These are phyloP conservation scores for Grus americana DNA, from an alignment of 2,113 vertebrate genomes.

Conservation along the genomic window DNA sequence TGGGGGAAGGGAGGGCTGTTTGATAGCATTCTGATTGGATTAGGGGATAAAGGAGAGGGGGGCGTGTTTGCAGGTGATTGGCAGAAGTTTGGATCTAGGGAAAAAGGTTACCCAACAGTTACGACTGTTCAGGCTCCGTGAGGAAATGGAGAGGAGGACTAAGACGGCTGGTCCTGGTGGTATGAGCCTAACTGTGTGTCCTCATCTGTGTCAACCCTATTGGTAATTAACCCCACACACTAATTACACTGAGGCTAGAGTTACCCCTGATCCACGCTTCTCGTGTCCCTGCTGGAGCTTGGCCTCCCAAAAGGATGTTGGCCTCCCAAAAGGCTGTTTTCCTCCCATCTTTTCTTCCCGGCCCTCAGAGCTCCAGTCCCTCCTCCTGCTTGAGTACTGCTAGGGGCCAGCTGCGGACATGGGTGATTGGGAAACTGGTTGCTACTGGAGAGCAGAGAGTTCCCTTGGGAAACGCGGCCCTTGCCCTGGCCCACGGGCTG, in stretches of 20 bases:
- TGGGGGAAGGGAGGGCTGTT: neutral
- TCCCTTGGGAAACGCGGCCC: fast-evolving
- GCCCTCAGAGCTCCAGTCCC: neutral
- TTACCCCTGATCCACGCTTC: fast-evolving
- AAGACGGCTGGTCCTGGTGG: neutral
- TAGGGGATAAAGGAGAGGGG: neutral
- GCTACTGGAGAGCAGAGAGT: neutral
- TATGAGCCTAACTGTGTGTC: fast-evolving
- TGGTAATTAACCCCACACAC: neutral
- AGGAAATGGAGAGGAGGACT: fast-evolving
- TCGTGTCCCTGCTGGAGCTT: neutral
- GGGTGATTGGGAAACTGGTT: neutral
- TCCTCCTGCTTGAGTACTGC: too few relatives aligned
- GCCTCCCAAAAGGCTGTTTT: neutral
- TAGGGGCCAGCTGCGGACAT: fast-evolving
- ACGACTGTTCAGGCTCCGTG: neutral
- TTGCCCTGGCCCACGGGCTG: neutral
- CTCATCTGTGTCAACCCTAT: neutral
- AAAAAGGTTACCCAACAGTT: neutral
- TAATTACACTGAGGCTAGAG: neutral
- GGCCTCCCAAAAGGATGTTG: too few relatives aligned
- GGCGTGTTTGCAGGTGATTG: neutral
- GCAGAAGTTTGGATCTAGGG: neutral
- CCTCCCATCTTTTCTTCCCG: neutral
- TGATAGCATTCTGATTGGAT: neutral